A percentile compares a stretch with the other conserved stretches of the same genome.
phyloP scores from a whole-genome alignment of 2,888 invertebrate species.

The Hartigia nigra region DNA sequence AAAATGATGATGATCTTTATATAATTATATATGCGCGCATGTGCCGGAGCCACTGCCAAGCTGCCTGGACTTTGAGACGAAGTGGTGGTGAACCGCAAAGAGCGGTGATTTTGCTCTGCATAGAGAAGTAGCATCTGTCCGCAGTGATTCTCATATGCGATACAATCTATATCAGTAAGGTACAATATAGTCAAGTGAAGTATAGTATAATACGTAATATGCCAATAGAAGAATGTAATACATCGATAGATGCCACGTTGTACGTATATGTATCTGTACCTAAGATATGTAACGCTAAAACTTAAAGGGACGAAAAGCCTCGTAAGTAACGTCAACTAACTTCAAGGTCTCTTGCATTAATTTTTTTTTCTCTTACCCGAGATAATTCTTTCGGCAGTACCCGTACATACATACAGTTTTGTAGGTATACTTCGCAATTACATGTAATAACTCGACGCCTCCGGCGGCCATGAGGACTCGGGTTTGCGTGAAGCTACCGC shows the following conservation, averaged over 20 bases:
- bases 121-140: slow-evolving; percentile 45
- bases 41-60: slow-evolving; percentile 23
- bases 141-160: slow-evolving; percentile 37
- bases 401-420: neutral
- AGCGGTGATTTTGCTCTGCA: slow-evolving; percentile 41
- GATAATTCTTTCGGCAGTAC: neutral
- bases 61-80: slow-evolving; percentile 17
- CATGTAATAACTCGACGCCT: slow-evolving; percentile 6
- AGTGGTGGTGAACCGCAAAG: slow-evolving; percentile 32
- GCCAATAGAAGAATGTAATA: neutral
- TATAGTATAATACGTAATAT: neutral
- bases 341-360: neutral
- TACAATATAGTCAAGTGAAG: neutral
- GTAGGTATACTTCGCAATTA: slow-evolving; percentile 1
- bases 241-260: neutral
- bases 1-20: slow-evolving; percentile 42
- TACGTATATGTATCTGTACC: neutral
- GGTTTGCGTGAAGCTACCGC: slow-evolving; percentile 17
- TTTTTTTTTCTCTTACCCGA: neutral
- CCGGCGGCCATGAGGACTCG: neutral
- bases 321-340: neutral
- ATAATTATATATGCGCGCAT: slow-evolving; percentile 41
- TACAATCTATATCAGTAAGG: neutral
- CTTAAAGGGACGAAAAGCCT: neutral
- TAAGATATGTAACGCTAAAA: neutral